phyloP scores from a whole-genome alignment of 2,888 invertebrate genomes.

The Leistus spinibarbis region DNA sequence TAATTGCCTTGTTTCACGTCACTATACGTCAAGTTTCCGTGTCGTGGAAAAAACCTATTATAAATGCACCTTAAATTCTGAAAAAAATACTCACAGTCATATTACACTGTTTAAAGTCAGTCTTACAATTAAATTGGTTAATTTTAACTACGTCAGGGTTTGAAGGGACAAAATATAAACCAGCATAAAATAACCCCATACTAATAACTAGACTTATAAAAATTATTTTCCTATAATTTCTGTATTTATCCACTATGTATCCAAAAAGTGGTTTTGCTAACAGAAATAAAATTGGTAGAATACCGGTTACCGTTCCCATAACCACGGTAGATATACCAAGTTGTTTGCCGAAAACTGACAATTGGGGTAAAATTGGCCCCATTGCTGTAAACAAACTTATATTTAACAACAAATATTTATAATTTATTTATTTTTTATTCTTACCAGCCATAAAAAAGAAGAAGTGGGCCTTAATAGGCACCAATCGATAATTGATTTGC shows the following conservation, averaged over 20 bases:
- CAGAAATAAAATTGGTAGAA: conserved; percentile 77
- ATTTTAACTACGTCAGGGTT: neutral
- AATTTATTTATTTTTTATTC: neutral
- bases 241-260: conserved; percentile 75
- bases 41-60: neutral
- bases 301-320: conserved; percentile 78
- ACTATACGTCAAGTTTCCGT: neutral
- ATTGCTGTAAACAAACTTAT: conserved; percentile 64
- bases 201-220: conserved; percentile 69
- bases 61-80: neutral
- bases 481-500: conserved; percentile 69
- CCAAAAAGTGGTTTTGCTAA: conserved; percentile 79
- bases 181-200: conserved; percentile 72
- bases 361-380: conserved; percentile 80
- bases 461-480: conserved; percentile 86
- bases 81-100: conserved; percentile 51
- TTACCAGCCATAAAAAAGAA: conserved; percentile 87
- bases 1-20: no score
- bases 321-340: conserved; percentile 75
- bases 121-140: neutral
- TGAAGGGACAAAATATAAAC: conserved; percentile 70
- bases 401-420: neutral
- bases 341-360: conserved; percentile 78
- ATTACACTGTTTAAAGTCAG: conserved; percentile 52
- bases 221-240: conserved; percentile 70